A percentile compares a stretch with the other conserved stretches of the same genome.
Conservation (phyloP, 2,113 vertebrate genomes). For the Thoracochromis brauschi region DNA sequence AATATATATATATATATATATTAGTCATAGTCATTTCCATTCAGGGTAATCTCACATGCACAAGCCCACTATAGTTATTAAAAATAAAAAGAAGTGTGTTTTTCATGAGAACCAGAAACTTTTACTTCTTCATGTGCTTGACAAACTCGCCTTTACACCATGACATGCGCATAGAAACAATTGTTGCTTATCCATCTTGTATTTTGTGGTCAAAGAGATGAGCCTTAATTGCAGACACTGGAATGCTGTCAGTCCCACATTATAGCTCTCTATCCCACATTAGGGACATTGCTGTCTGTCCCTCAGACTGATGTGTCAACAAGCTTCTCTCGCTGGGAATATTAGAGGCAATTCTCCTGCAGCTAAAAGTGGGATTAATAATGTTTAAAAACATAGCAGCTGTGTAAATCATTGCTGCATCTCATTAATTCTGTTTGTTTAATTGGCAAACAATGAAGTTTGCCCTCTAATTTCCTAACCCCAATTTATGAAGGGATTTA, state of each 20-base stretch:
- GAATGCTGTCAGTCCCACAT: conserved; percentile 9
- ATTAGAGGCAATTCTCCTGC: not conserved
- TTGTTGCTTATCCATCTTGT: conserved; percentile 2
- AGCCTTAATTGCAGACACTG: conserved; percentile 14
- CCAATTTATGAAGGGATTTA: conserved; percentile 34
- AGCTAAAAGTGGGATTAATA: conserved; percentile 31
- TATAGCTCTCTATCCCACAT: conserved; percentile 22
- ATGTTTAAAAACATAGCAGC: not conserved
- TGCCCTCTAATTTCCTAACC: conserved; percentile 5
- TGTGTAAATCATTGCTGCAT: conserved; percentile 22
- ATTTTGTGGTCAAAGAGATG: conserved; percentile 27
- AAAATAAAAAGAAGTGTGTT: not conserved
- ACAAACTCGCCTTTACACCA: not conserved
- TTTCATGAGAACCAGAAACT: not conserved
- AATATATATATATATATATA: not conserved
- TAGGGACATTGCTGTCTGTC: not conserved
- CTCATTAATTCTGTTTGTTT: conserved; percentile 35
- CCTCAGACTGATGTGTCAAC: conserved; percentile 19
- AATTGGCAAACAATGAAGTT: not conserved
- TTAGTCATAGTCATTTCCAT: not conserved
- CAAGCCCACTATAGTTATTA: not conserved
- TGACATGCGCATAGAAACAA: not conserved
- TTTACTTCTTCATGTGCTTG: not conserved
- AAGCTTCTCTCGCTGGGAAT: not conserved
- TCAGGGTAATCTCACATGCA: not conserved